Base-by-base conservation (phyloP, 2,888 invertebrate genomes). In the Phorcus lineatus region DNA sequence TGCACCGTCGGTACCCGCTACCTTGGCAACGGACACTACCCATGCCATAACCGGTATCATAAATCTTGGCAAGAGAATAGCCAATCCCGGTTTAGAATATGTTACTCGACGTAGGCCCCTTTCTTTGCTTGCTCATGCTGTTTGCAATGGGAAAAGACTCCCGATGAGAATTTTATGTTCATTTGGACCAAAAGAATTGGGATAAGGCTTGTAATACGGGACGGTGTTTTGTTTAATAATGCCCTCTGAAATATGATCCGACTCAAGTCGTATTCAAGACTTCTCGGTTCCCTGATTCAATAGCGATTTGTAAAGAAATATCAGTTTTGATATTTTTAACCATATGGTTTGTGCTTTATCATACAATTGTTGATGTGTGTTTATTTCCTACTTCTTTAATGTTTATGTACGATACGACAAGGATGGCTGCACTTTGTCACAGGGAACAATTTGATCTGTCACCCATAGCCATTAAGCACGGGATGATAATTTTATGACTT, bases 81-180 rank as follows among this genome's bases (percentile, higher is more conserved):
- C 62, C 62, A 62, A 62, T 62, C 62, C 62, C 28, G n/a, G 28
- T 28, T 62, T 24, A 24, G 62, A 62, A 62, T 19, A 62, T 62
- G 22, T 62, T 62, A 62, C 57, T 57, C 24, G 24, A 62, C 62
- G 62, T 62, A 16, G 62, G 28, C 16, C 28, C 28, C 28, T 62
- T 62, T 62, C 62, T 62, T 62, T 62, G 62, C 24, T 17, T 62
- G 62, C 24, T 17, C 62, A 62, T 31, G 62, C 62, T 62, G 62
- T 62, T 62, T 62, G 24, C 62, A 62, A 62, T 62, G 62, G 24
- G 28, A 62, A 62, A 62, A 28, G 62, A 24, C 62, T 62, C 62
- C 62, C 62, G 62, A 62, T 62, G 62, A 24, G 62, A 62, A 62
- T 24, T 62, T 62, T 62, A 62, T 62, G 62, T 62, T 62, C 62